These are phyloP conservation scores for Morpho helenor DNA, from an alignment of 2,888 invertebrate genomes.

Conservation along the genomic window DNA sequence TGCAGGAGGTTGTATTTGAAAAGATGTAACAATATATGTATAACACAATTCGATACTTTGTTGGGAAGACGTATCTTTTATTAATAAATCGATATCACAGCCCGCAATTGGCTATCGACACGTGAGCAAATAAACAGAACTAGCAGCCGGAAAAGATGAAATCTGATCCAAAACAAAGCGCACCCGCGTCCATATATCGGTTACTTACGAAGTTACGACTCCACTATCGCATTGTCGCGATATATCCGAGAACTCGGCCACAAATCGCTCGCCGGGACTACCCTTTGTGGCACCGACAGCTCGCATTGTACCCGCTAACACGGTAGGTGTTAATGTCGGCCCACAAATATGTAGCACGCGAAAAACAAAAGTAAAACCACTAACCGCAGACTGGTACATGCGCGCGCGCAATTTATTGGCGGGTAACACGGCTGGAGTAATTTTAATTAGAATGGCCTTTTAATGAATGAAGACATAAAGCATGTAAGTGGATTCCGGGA, in stretches of 20 bases:
- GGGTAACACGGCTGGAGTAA: slow-evolving; percentile 37
- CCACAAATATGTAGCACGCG: slow-evolving; percentile 40
- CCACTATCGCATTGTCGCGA: slow-evolving; percentile 36
- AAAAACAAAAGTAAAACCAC: slow-evolving; percentile 34
- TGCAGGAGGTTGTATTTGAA: no score
- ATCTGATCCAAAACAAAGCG: slow-evolving; percentile 37
- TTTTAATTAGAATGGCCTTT: slow-evolving; percentile 47
- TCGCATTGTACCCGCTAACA: slow-evolving; percentile 37
- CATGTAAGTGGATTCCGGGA: slow-evolving; percentile 33
- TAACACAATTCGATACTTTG: no score
- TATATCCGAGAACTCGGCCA: slow-evolving; percentile 34
- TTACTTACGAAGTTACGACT: slow-evolving; percentile 33
- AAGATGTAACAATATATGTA: no score
- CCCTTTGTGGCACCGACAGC: slow-evolving; percentile 38
- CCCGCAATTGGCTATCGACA: no score
- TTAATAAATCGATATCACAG: background rate
- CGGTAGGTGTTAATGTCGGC: slow-evolving; percentile 41
- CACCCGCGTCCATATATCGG: slow-evolving; percentile 33
- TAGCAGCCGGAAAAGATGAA: slow-evolving; percentile 38
- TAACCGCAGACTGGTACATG: slow-evolving; percentile 27
- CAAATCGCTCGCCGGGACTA: slow-evolving; percentile 35
- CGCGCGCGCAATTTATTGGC: slow-evolving; percentile 39
- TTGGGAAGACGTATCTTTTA: no score
- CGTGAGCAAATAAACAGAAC: no score
- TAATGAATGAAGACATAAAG: slow-evolving; percentile 46